Evolutionary conservation across 2,888 invertebrate species (phyloP), one percentile per base, ranked within the genome.

Genomic region (Eupithecia vulgata): DNA sequence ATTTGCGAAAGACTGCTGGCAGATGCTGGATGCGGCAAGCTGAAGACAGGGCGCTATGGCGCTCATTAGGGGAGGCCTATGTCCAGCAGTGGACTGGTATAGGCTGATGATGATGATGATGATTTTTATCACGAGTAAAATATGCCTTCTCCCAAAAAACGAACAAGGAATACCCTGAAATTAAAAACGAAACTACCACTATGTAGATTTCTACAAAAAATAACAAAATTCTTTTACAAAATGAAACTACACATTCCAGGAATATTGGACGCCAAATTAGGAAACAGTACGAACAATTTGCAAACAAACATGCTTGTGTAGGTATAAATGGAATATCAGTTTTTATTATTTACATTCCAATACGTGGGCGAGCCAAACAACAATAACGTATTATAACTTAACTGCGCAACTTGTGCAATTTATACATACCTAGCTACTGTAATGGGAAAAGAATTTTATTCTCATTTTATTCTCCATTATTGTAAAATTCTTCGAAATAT

Each of bases 381-480:
- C 85, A 87, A 87, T 87, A 88, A 86, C 84, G 84, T 87, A 87
- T 91, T 91, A 91, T 91, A 90, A 92, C 91, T 91, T 91, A 90
- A 91, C 90, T 90, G 88, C 88, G 82, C 81, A 81, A 85, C 80
- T 83, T 81, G 82, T 83, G 86, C 83, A 79, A 75, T 77, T 70
- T 48, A 70, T 69, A 74, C 65, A 71, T 74, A 66, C 68, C 68
- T 74, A 59, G 65, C 61, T 40, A 73, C 74, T 83, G 76, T 83
- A 87, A 87, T 87, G 87, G 90, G 77, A 84, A 87, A 87, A 83
- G 90, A 88, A 91, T 91, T 87, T 83, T 30, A 82, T 84, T 81
- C 79, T 83, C 84, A 91, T 91, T 87, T 83, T 30, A 82, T 84
- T 81, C 79, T 83, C 84, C 86, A 88, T 89, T 85, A 90, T 85